Evolutionary conservation across 2,797 vertebrate genomes (phyloP).

Genomic region (Megaceryle alcyon): DNA sequence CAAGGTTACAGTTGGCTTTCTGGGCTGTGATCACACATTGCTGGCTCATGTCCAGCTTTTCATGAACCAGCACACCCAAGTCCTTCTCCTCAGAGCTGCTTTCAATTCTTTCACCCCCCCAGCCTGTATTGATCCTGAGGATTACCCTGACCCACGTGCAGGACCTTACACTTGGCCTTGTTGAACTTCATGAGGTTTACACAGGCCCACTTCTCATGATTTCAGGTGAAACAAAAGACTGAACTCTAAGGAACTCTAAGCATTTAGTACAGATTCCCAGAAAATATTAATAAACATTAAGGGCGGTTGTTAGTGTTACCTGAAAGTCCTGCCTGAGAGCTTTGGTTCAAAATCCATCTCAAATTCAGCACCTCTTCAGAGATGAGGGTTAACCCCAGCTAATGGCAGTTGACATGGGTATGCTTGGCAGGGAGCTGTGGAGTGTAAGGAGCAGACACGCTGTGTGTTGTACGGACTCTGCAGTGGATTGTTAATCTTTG

Average conservation of each 20-base stretch:
- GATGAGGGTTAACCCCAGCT: not conserved
- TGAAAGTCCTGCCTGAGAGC: not conserved
- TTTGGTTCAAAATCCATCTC: not conserved
- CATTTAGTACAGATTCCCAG: not conserved
- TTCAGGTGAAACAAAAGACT: not conserved
- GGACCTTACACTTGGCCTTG: not conserved
- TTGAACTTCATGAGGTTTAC: not conserved
- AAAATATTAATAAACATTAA: not conserved
- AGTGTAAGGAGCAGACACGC: not conserved
- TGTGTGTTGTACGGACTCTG: not conserved
- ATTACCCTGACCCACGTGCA: not conserved
- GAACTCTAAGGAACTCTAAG: not conserved
- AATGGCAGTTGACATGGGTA: not conserved
- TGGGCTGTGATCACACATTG: rapidly evolving
- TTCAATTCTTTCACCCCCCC: not conserved
- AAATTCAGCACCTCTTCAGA: not conserved
- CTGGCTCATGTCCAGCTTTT: not conserved
- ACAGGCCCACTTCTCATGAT: not conserved
- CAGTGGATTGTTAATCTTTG: slow-evolving; percentile 1
- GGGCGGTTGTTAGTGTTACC: not conserved
- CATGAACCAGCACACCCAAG: not conserved
- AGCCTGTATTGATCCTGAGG: not conserved
- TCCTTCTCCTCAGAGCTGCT: rapidly evolving
- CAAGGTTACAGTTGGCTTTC: not conserved
- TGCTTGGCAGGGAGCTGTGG: not conserved